Evolutionary conservation across 64 coral and sea anemone species (phyloP).

Genomic region (Dendrophyllia cribrosa): DNA sequence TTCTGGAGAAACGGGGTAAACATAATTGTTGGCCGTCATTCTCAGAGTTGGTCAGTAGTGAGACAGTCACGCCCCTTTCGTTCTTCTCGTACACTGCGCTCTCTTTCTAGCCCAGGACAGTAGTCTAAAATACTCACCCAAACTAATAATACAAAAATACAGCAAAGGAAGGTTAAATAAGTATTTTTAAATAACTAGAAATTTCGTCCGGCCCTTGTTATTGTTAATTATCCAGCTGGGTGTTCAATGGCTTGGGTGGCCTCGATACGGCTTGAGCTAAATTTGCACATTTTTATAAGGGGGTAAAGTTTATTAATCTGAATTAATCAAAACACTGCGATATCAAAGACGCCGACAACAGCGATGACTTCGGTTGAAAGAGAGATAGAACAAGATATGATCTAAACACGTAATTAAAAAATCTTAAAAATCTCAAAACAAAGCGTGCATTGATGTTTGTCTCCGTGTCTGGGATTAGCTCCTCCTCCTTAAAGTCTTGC

Average conservation of each 20-base stretch:
- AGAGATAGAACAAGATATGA: neutral
- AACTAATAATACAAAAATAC: no score
- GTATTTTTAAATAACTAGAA: no score
- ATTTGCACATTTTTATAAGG: neutral
- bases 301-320: neutral
- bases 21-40: no score
- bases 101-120: no score
- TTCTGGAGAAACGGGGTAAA: no score
- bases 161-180: no score
- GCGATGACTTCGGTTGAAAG: neutral
- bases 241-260: conserved; percentile 8
- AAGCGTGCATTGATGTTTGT: neutral
- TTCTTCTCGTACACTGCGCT: no score
- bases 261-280: neutral
- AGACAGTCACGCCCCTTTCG: no score
- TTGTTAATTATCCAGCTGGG: no score
- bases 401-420: conserved; percentile 33
- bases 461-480: neutral
- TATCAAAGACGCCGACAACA: conserved; percentile 10
- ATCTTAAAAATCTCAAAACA: conserved; percentile 37
- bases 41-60: no score
- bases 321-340: neutral
- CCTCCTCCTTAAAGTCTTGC: neutral
- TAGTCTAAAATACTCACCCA: no score
- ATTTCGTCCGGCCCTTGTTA: no score